Conservation (phyloP, 2,797 vertebrate genomes). For the Argyrosomus regius region DNA sequence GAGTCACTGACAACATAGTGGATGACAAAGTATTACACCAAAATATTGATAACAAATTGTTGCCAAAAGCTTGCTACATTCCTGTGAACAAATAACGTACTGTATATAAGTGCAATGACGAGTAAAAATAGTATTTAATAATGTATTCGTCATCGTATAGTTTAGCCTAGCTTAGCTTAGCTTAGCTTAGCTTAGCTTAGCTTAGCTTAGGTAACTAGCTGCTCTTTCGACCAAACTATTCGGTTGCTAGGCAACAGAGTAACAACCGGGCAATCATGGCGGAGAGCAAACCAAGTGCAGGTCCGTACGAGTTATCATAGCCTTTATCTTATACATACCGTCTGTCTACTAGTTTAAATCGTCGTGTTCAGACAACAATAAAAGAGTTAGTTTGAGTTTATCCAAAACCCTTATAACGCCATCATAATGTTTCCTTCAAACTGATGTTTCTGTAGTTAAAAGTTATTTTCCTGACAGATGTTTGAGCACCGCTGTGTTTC, state of each 20-base stretch:
- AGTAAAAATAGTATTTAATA: background rate
- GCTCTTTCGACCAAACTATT: background rate
- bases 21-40: background rate
- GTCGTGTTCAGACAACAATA: too few relatives aligned
- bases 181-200: too few relatives aligned
- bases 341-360: too few relatives aligned
- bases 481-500: background rate
- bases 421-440: too few relatives aligned
- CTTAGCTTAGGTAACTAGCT: too few relatives aligned
- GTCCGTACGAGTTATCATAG: conserved; percentile 38
- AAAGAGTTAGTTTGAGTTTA: too few relatives aligned
- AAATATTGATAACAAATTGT: background rate
- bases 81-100: background rate
- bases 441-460: background rate
- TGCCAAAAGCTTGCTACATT: background rate
- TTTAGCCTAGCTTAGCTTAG: background rate
- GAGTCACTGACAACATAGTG: background rate
- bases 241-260: conserved; percentile 73
- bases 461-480: background rate
- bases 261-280: conserved; percentile 66
- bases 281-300: conserved; percentile 63
- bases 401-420: too few relatives aligned
- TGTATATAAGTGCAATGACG: background rate
- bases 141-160: background rate
- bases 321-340: too few relatives aligned